Evolutionary conservation across 1,140 invertebrate genomes (phyloP).

Genomic region (Triops longicaudatus): DNA sequence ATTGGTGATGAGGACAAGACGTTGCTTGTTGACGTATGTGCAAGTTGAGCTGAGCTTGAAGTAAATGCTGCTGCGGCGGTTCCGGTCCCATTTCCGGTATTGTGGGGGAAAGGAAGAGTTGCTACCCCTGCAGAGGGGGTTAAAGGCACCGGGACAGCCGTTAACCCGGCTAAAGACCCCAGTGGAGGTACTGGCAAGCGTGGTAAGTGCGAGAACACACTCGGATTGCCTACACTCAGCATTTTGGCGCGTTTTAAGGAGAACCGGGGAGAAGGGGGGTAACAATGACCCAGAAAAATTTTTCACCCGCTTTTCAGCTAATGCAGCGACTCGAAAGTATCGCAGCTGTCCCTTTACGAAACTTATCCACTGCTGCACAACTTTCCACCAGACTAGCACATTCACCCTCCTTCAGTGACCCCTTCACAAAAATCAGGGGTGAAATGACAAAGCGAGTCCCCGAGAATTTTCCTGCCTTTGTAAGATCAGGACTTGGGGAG

Average conservation of each 20-base stretch:
- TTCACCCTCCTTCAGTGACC: too few relatives aligned
- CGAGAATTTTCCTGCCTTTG: not conserved
- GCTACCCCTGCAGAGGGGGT: not conserved
- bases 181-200: not conserved
- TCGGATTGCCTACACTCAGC: conserved; percentile 6
- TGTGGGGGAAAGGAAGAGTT: not conserved
- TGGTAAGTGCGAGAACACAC: not conserved
- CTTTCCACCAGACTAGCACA: too few relatives aligned
- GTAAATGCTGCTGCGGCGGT: not conserved
- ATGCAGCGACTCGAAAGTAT: not conserved
- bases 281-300: not conserved
- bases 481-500: not conserved
- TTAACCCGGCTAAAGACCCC: not conserved
- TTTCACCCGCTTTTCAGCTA: not conserved
- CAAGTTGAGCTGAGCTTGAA: not conserved
- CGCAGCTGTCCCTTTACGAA: not conserved
- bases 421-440: not conserved
- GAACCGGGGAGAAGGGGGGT: too few relatives aligned
- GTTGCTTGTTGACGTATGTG: not conserved
- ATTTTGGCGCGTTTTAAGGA: not conserved
- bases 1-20: conserved; percentile 1
- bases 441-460: not conserved
- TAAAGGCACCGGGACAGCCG: not conserved
- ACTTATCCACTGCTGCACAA: not conserved
- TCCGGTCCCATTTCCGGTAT: conserved; percentile 1